phyloP scores from a whole-genome alignment of 2,113 vertebrate species.

The Puntigrus tetrazona region DNA sequence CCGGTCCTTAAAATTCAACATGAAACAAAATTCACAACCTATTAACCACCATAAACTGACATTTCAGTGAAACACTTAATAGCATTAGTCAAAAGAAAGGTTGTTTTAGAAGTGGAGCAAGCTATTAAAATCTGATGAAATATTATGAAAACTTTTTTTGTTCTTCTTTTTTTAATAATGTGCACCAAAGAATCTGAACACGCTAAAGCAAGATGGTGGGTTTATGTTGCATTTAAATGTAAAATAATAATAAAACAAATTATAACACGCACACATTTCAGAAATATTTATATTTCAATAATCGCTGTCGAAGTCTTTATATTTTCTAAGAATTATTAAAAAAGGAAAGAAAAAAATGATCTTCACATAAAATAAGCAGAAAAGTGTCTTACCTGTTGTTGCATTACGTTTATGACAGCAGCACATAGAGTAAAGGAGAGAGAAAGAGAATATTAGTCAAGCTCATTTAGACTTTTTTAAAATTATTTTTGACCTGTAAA shows the following conservation, averaged over 20 bases:
- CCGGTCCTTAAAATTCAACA: background rate
- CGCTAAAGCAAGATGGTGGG: background rate
- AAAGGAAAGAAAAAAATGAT: too few relatives aligned
- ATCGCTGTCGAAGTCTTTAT: too few relatives aligned
- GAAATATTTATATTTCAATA: too few relatives aligned
- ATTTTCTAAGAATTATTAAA: too few relatives aligned
- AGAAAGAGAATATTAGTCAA: background rate
- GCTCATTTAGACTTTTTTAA: background rate
- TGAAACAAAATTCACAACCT: background rate
- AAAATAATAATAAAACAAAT: too few relatives aligned
- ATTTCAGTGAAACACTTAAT: background rate
- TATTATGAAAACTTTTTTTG: too few relatives aligned
- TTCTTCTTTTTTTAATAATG: background rate
- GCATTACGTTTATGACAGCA: background rate
- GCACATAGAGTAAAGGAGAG: background rate
- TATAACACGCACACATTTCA: too few relatives aligned
- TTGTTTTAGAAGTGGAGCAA: too few relatives aligned
- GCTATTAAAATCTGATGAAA: too few relatives aligned
- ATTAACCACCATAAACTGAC: background rate
- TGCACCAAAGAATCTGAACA: background rate
- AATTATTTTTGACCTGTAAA: background rate
- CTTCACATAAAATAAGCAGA: background rate
- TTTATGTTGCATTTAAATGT: too few relatives aligned
- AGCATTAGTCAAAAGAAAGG: background rate
- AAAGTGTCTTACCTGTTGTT: conserved; percentile 28